Evolutionary conservation across 2,888 invertebrate species (phyloP).

Genomic region (Pomacea canaliculata): DNA sequence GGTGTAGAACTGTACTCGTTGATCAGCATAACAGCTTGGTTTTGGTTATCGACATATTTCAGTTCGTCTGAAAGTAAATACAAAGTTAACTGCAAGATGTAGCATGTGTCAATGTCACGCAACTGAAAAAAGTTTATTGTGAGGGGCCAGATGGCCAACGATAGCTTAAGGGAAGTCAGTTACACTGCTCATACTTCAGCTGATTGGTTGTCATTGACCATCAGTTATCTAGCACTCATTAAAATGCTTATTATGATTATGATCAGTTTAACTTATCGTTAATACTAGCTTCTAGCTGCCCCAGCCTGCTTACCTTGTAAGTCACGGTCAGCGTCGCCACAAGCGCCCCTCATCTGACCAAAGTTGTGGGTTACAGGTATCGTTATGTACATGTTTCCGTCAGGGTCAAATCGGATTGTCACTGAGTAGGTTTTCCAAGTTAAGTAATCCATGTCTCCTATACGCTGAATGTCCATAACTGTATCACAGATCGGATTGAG

Average conservation of each 20-base stretch:
- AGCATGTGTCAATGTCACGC: no score
- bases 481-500: no score
- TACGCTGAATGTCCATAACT: slow-evolving; percentile 15
- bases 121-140: no score
- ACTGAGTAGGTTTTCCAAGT: slow-evolving; percentile 16
- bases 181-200: no score
- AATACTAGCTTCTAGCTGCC: no score
- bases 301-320: slow-evolving; percentile 68
- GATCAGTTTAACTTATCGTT: no score
- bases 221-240: no score
- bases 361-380: slow-evolving; percentile 26
- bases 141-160: no score
- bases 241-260: no score
- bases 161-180: no score
- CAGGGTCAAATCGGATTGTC: slow-evolving; percentile 32
- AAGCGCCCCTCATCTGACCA: slow-evolving; percentile 79
- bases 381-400: slow-evolving; percentile 27
- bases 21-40: neutral
- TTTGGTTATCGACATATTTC: slow-evolving; percentile 2
- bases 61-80: slow-evolving; percentile 19
- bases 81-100: no score
- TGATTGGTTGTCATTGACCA: no score
- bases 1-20: neutral
- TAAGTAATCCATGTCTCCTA: slow-evolving; percentile 31
- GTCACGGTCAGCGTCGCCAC: slow-evolving; percentile 89